Base-by-base conservation (phyloP, 2,113 vertebrate genomes). In the Lepus americanus region DNA sequence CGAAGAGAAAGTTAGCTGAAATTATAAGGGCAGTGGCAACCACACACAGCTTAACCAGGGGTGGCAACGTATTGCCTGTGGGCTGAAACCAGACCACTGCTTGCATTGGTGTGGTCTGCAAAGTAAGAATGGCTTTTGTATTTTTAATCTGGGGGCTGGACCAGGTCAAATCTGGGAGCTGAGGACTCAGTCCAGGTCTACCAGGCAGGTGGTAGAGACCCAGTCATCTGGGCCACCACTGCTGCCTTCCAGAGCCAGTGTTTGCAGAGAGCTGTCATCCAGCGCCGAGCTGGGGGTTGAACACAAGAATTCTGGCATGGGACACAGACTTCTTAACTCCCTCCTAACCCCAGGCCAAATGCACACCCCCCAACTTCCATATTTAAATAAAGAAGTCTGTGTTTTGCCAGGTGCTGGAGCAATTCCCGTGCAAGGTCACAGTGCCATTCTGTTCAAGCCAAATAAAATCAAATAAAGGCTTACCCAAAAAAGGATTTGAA, bases 381-480 rank as follows among this genome's bases (percentile, higher is more conserved):
- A 81, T 69, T 94, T 72, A 63, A 89, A 83, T 80, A 90, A 90
- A 67, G 83, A 93, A 92, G 92, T 86, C 70, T 88, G 55, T 4
- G 13, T 31, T n/a, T 49, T n/a, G 44, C 89, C 59, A 76, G 76
- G 51, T 55, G 64, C 87, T 76, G 59, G 70, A 76, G 51, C n/a
- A 55, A 49, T 73, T 86, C 44, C 49, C 23, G 27, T 6, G 12
- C 5, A 51, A 83, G 4, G 33, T 11, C 19, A 29, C 19, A 31
- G 23, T 6, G 36, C 5, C 13, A 10, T 14, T 77, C 67, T 36
- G 27, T 7, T 36, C 23, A 27, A 16, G 19, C 14, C 61, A 77
- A 64, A 25, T 29, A 10, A 87, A 66, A 82, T n/a, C 5, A 86
- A 94, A 87, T 27, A 92, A 91, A 72, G 33, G 33, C 3, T 67